Percentiles rank a stretch among this genome's conserved stretches.
phyloP scores from a whole-genome alignment of 2,888 invertebrate species.

The Liodrosophila aerea region DNA sequence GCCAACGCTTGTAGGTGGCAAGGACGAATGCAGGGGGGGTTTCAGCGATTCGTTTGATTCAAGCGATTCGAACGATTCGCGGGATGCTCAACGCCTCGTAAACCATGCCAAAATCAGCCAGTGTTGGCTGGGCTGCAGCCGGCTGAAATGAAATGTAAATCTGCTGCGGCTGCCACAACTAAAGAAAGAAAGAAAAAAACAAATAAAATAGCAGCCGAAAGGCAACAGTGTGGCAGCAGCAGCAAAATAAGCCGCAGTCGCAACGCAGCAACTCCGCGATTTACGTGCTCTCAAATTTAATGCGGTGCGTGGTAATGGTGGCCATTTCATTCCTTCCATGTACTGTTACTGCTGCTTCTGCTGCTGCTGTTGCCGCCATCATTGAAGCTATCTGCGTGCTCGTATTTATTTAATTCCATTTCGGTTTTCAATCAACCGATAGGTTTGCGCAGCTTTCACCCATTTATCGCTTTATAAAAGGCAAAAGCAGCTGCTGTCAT shows the following conservation, averaged over 20 bases:
- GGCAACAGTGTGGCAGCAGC: slow-evolving; percentile 32
- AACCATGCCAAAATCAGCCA: slow-evolving; percentile 65
- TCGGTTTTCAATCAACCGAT: slow-evolving; percentile 71
- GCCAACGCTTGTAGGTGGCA: slow-evolving; percentile 39
- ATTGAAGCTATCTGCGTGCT: slow-evolving; percentile 36
- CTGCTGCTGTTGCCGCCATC: slow-evolving; percentile 21
- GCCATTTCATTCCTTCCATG: slow-evolving; percentile 30
- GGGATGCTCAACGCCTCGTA: slow-evolving; percentile 62
- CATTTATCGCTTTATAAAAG: slow-evolving; percentile 51
- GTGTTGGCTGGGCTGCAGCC: slow-evolving; percentile 27
- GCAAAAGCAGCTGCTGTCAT: slow-evolving; percentile 48
- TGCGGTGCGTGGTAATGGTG: slow-evolving; percentile 61
- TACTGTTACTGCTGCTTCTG: background rate
- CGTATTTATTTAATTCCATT: slow-evolving; percentile 75
- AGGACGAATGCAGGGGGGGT: background rate
- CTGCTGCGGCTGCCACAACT: slow-evolving; percentile 43
- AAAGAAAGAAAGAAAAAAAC: background rate
- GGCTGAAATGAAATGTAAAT: slow-evolving; percentile 71
- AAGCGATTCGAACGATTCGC: slow-evolving; percentile 25
- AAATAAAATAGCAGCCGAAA: slow-evolving; percentile 39
- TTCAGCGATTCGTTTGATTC: slow-evolving; percentile 13
- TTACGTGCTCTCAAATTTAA: slow-evolving; percentile 65
- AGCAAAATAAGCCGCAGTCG: slow-evolving; percentile 48
- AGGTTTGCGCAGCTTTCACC: slow-evolving; percentile 60
- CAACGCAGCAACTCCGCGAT: slow-evolving; percentile 31